Evolutionary conservation across 2,888 invertebrate genomes (phyloP), one percentile per base, ranked within the genome.

Genomic region (Spialia ferax): DNA sequence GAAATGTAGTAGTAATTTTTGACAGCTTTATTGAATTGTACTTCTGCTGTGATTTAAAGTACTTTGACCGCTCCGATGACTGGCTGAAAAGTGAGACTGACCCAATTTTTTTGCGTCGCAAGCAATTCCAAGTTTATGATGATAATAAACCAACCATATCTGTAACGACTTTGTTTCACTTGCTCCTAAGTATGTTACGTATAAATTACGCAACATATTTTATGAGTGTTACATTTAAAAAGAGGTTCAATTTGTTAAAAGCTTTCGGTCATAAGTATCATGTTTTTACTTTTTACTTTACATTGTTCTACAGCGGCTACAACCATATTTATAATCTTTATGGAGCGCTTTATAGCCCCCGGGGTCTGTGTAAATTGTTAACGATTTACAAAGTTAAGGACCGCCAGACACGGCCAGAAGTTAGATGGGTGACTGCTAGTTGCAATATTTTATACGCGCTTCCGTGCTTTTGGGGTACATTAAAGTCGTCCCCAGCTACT

Each of bases 101-200:
- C 57, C 64, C 50, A 26, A 57, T 52, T 57, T 65, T 65, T 65
- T 65, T 54, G 64, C 57, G 8, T 57, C 38, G 45, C 23, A 38
- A 59, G 64, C 64, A 65, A 50, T 65, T 65, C 57, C 65, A 57
- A 65, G 50, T 65, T 65, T 65, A 65, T 65, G 48, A 65, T 52
- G 48, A 57, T 59, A 57, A 65, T 65, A 65, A 65, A 65, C 50
- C 48, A 13, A 57, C 50, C 57, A 65, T 57, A 65, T 65, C 42
- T 65, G 57, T 65, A 65, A 57, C 57, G 57, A 65, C 64, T 57
- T 38, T 18, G 35, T 55, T 38, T 29, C 63, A 42, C 52, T 52
- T 52, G 18, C 20, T 52, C 62, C 38, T 26, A 20, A 35, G 15
- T 18, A 15, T n/a, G n/a, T n/a, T n/a, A 22, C 32, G 52, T n/a